Evolutionary conservation across 2,797 vertebrate species (phyloP), one percentile per base, ranked within the genome.

Genomic region (Poeciliopsis turneri): DNA sequence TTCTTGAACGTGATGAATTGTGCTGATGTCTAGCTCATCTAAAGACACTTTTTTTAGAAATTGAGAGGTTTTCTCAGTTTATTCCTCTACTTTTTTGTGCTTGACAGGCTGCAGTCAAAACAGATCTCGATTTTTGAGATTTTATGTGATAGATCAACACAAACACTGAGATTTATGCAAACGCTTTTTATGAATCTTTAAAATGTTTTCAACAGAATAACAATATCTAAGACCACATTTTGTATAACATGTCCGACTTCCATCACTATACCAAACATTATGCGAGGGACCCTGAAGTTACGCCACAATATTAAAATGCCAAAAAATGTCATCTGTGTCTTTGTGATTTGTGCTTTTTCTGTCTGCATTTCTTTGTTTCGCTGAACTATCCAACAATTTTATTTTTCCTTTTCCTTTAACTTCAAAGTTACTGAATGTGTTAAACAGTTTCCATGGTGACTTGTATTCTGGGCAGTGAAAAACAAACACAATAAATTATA

Each of bases 371-470:
- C 0, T 39, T 73, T 59, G 46, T 72, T 61, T 51, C 70, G 75
- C 36, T 10, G 3, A 68, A 61, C 80, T 36, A 1, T 73, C 70
- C 49, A 69, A 68, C 51, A 3, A 3, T 77, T 46, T 8, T 79
- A n/a, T 72, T 43, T 47, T 78, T 25, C 33, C 39, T 71, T 33
- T 85, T 74, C 85, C 80, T 47, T 79, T 83, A 41, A 41, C 64
- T 41, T 68, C 9, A 68, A 68, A 41, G 89, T 90, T 87, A 89
- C 86, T 69, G 80, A 82, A 82, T 45, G 80, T 86, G 74, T 53
- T 87, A 78, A 77, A 78, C 30, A 75, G 93, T 95, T 95, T 90
- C 93, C 87, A 94, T 92, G 89, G 92, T 0, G 57, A 91, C 91
- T 74, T 75, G 82, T 87, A 81, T 71, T 90, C 91, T 88, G 76